Evolutionary conservation across 2,797 vertebrate genomes (phyloP), one percentile per base, ranked within the genome.

Genomic region (Picus viridis): DNA sequence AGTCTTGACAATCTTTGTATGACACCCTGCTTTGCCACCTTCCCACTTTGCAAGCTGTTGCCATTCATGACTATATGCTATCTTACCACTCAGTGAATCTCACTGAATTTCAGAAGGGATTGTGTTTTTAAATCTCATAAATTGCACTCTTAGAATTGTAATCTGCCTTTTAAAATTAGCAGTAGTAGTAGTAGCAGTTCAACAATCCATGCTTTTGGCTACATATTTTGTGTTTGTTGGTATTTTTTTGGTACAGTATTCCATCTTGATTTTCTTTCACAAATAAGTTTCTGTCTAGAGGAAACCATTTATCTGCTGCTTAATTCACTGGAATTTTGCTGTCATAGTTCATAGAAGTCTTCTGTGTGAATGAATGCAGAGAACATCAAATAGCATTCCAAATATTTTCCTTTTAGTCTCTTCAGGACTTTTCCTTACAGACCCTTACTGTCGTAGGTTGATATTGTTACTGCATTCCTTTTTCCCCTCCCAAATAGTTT

Each of bases 1-100:
- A 86, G 64, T 93, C 74, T 88, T 92, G 83, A 87, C 92, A 93
- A 26, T 94, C 86, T 91, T 86, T 89, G 58, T 88, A 29, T 92
- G 83, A 86, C 94, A 92, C 89, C 74, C 89, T 87, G 57, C 68
- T 94, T 94, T 41, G 24, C 79, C 95, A 93, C 92, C 91, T 95
- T 95, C 95, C 96, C 91, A 94, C 96, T 96, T 95, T 78, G 69
- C 94, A 94, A 93, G 90, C 90, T 94, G 91, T 95, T 92, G 70
- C 70, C 56, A 41, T 87, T 93, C 87, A 70, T 90, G 58, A 85
- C 74, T 89, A 2, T 71, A 69, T 91, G 74, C 71, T 93, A 61
- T 85, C 36, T 54, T 91, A 56, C 78, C 18, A 56, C 87, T 96
- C 47, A 62, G 36, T 80, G 69, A 86, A 53, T 76, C 27, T 39